A percentile compares a stretch with the other conserved stretches of the same genome.
Conservation (phyloP, 2,113 vertebrate species). For the Calyptomena viridis region DNA sequence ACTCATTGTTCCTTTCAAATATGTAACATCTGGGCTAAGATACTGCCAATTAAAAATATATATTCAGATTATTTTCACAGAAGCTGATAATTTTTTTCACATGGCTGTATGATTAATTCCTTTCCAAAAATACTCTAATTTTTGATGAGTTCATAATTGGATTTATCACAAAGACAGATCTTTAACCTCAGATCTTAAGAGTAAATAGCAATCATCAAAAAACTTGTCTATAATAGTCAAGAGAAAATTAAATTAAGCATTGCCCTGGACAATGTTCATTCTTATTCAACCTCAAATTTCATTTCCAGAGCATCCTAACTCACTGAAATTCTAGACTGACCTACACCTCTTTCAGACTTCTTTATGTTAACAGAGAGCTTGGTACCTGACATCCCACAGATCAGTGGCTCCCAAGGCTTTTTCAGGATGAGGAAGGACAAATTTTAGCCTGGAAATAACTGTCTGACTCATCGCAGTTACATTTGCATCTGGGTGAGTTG, state of each 20-base stretch:
- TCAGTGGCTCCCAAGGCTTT: background rate
- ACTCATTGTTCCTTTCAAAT: conserved; percentile 5
- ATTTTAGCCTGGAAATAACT: conserved; percentile 26
- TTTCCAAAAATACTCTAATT: conserved; percentile 35
- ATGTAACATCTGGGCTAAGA: background rate
- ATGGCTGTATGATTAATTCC: conserved; percentile 24
- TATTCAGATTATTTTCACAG: conserved; percentile 39
- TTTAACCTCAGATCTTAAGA: conserved; percentile 9
- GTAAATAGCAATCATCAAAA: conserved; percentile 18
- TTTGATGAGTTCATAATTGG: conserved; percentile 49
- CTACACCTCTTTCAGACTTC: background rate
- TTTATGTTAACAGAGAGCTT: background rate
- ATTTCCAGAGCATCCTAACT: background rate
- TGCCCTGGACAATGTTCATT: background rate
- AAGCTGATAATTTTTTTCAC: conserved; percentile 65
- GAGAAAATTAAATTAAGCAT: background rate
- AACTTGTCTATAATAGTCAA: background rate
- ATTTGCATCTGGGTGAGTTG: background rate
- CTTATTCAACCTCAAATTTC: background rate
- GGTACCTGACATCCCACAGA: background rate
- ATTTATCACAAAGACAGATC: conserved; percentile 45
- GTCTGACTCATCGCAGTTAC: background rate
- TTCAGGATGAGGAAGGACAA: background rate
- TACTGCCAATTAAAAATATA: background rate
- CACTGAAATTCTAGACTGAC: background rate